Base-by-base conservation (phyloP, 2,797 vertebrate species). In the Saxicola maurus region DNA sequence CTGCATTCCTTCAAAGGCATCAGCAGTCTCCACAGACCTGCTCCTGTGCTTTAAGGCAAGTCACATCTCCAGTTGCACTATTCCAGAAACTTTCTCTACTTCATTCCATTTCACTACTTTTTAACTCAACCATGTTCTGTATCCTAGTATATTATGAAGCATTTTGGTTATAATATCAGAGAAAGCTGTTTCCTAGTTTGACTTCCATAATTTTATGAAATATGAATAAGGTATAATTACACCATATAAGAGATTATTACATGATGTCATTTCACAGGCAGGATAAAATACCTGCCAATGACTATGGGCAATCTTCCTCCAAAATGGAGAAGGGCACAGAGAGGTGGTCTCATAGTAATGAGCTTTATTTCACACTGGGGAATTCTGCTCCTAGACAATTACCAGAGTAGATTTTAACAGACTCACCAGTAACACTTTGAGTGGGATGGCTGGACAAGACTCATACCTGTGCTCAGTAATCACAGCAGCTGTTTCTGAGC, bases 201-300 rank as follows among this genome's bases (percentile, higher is more conserved):
- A 73, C 82, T 91, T 73, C 60, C 56, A 69, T 78, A 1, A 17
- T 83, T 86, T 79, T 61, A 69, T 69, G 51, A 42, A 82, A 37
- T 65, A 68, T 46, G 31, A 86, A 59, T 35, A 72, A 56, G 17
- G 42, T 64, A 71, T 60, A 86, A 60, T 80, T 73, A 75, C 27
- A 60, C 66, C 45, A 35, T 45, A 17, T 60, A 56, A 74, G 62
- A 76, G 27, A 35, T 25, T 59, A 38, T 65, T 81, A 38, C 37
- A 91, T 51, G 66, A 28, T 59, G 33, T 75, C 21, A 69, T 87
- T 86, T 82, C 67, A 35, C 71, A 90, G 78, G 49, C 5, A 13
- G 60, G 56, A 66, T 67, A 51, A 72, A 84, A 87, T 64, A 73
- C 31, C 38, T 57, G 42, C 67, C 69, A 78, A 28, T 45, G 55